Conservation (phyloP, 2,888 invertebrate species). For the Microdon myrmicae region DNA sequence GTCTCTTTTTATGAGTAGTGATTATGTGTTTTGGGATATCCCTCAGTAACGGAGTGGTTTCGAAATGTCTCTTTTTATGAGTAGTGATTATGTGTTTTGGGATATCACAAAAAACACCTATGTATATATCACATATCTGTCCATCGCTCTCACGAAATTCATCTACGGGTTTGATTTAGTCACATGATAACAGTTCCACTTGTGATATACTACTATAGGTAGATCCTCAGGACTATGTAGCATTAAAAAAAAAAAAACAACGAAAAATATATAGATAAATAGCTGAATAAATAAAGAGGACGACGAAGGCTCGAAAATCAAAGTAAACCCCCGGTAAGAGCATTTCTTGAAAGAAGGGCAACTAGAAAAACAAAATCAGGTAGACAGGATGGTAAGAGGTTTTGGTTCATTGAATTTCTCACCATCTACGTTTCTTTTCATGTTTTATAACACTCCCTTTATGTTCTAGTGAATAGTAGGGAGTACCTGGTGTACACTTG, state of each 20-base stretch:
- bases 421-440: conserved; percentile 43
- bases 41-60: too few relatives aligned
- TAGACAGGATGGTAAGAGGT: conserved; percentile 43
- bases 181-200: conserved; percentile 38
- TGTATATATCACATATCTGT: too few relatives aligned
- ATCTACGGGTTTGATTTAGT: conserved; percentile 23
- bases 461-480: conserved; percentile 39
- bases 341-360: conserved; percentile 5
- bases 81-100: too few relatives aligned
- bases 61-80: too few relatives aligned
- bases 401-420: conserved; percentile 52
- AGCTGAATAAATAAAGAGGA: conserved; percentile 6
- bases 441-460: conserved; percentile 48
- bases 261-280: conserved; percentile 5
- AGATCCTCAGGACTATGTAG: too few relatives aligned
- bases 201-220: conserved; percentile 14
- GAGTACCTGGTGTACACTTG: conserved; percentile 52
- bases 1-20: too few relatives aligned
- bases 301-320: conserved; percentile 7
- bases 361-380: conserved; percentile 30
- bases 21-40: too few relatives aligned
- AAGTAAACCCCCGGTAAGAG: not conserved
- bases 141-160: conserved; percentile 21
- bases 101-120: too few relatives aligned
- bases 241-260: conserved; percentile 11